Conservation (phyloP, 2,888 invertebrate species). For the Lingula anatina region DNA sequence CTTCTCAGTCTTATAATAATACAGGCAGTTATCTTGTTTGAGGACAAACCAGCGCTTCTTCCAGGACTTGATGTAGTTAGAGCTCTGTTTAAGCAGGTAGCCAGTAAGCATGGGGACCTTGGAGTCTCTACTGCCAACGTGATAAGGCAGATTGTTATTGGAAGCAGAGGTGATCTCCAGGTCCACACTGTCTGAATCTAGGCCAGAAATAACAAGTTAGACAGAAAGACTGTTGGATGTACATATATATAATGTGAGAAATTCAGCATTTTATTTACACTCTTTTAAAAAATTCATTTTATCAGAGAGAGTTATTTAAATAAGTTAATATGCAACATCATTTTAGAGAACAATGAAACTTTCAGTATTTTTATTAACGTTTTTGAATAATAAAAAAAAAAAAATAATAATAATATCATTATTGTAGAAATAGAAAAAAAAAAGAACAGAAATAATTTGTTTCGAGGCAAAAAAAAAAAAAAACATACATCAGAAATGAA, state of each 20-base stretch:
- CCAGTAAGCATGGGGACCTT: slow-evolving; percentile 39
- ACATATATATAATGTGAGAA: too few species aligned
- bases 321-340: not conserved
- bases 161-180: slow-evolving; percentile 85
- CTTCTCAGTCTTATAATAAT: slow-evolving; percentile 88
- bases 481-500: too few species aligned
- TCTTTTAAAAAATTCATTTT: not conserved
- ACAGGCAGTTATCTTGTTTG: slow-evolving; percentile 86
- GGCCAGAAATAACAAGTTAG: too few species aligned
- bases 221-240: too few species aligned
- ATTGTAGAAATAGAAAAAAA: not conserved
- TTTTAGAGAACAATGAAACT: not conserved
- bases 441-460: not conserved
- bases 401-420: not conserved
- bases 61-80: slow-evolving; percentile 59
- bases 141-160: slow-evolving; percentile 24
- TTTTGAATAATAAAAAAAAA: not conserved
- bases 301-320: not conserved
- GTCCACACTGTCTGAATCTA: slow-evolving; percentile 71
- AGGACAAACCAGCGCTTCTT: slow-evolving; percentile 85
- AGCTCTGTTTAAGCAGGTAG: slow-evolving; percentile 37
- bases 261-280: not conserved
- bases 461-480: not conserved
- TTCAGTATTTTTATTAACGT: not conserved
- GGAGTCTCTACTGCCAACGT: slow-evolving; percentile 23